A percentile compares a stretch with the other conserved stretches of the same genome.
phyloP scores from a whole-genome alignment of 1,140 invertebrate species.

The Tyrophagus putrescentiae region DNA sequence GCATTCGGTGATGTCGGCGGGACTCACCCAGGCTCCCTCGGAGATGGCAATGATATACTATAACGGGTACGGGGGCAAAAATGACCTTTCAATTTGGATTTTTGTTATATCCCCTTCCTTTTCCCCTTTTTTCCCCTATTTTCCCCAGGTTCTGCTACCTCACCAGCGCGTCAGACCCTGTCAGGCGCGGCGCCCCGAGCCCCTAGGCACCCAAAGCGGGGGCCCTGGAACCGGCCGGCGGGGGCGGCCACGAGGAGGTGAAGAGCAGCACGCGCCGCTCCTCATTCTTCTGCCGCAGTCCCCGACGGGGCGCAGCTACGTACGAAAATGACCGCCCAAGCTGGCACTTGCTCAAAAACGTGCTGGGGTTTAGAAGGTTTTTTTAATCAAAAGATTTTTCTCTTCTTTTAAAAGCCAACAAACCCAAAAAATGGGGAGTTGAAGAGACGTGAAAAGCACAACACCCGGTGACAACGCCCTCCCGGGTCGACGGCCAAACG shows the following conservation, averaged over 20 bases:
- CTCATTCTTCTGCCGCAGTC: slow-evolving; percentile 37
- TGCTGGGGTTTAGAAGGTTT: slow-evolving; percentile 23
- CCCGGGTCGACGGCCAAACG: slow-evolving; percentile 91
- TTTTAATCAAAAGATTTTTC: slow-evolving; percentile 20
- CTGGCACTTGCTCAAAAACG: slow-evolving; percentile 85
- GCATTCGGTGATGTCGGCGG: background rate
- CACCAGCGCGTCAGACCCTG: too few species aligned
- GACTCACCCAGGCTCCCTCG: slow-evolving; percentile 1
- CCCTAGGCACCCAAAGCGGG: too few species aligned
- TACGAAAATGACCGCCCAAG: slow-evolving; percentile 95
- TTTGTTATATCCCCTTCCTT: background rate
- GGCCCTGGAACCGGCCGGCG: too few species aligned
- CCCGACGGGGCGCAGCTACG: slow-evolving; percentile 82
- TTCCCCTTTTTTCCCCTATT: slow-evolving; percentile 21
- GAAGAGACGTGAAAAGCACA: slow-evolving; percentile 90
- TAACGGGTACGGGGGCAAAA: slow-evolving; percentile 38
- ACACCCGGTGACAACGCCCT: slow-evolving; percentile 74
- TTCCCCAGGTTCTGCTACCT: too few species aligned
- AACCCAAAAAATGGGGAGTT: slow-evolving; percentile 96
- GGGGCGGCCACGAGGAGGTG: too few species aligned
- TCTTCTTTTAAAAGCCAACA: slow-evolving; percentile 57
- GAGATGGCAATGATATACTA: slow-evolving; percentile 6
- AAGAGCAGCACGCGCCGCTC: too few species aligned
- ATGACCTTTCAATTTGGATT: slow-evolving; percentile 16
- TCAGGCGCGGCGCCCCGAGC: too few species aligned